phyloP scores from a whole-genome alignment of 2,797 vertebrate genomes.

The Tokudaia muenninki region DNA sequence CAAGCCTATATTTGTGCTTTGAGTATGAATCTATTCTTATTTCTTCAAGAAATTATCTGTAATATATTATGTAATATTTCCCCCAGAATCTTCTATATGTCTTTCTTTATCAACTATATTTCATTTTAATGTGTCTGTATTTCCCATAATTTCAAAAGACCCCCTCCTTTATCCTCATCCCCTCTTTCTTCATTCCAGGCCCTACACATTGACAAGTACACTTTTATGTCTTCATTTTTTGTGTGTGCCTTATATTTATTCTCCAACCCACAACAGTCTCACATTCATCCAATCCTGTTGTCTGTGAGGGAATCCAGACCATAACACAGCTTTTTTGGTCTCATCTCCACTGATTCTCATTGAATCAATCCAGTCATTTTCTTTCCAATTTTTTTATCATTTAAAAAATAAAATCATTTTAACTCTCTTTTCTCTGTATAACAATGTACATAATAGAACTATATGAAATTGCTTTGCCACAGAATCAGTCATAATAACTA shows the following conservation, averaged over 20 bases:
- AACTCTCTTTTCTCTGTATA: conserved; percentile 8
- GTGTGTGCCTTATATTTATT: neutral
- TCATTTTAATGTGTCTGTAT: neutral
- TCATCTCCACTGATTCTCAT: neutral
- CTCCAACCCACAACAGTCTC: neutral
- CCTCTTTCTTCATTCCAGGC: neutral
- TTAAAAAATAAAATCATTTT: conserved; percentile 5
- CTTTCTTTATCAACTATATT: neutral
- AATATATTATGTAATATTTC: neutral
- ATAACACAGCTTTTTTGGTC: neutral
- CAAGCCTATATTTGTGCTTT: fast-evolving
- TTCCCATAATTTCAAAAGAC: neutral
- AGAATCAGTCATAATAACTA: conserved; percentile 45
- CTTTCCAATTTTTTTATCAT: neutral
- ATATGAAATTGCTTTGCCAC: conserved; percentile 45
- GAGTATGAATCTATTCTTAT: too few species aligned
- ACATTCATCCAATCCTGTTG: neutral
- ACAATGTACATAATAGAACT: conserved; percentile 57
- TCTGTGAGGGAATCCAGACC: neutral
- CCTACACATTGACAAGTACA: neutral
- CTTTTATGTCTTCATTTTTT: neutral
- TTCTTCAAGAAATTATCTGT: neutral
- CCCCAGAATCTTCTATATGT: neutral
- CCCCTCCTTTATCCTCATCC: neutral
- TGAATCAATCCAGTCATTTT: too few species aligned